Evolutionary conservation across 2,113 vertebrate genomes (phyloP).

Genomic region (Salminus brasiliensis): DNA sequence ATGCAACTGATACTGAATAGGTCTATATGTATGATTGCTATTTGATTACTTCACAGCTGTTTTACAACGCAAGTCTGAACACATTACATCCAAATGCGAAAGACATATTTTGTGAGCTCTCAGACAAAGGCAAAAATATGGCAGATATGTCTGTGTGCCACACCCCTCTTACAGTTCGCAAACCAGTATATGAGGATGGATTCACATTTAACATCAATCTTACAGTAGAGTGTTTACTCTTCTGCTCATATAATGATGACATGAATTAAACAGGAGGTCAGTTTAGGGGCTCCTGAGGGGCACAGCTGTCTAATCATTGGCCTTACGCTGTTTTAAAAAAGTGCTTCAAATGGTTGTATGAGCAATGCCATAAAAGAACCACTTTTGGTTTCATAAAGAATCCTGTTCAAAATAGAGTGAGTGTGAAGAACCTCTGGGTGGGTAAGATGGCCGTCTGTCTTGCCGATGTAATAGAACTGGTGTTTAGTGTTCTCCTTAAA

Average conservation of each 20-base stretch:
- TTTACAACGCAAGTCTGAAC: not conserved
- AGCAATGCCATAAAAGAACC: too few relatives aligned
- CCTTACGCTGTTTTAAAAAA: not conserved
- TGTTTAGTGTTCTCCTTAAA: too few relatives aligned
- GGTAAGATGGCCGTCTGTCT: too few relatives aligned
- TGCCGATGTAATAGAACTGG: too few relatives aligned
- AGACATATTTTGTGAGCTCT: not conserved
- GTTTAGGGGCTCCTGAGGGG: too few relatives aligned
- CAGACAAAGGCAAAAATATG: not conserved
- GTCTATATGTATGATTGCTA: not conserved
- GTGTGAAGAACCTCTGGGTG: too few relatives aligned
- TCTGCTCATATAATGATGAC: not conserved
- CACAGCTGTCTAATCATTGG: not conserved
- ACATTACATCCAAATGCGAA: too few relatives aligned
- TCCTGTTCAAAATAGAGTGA: too few relatives aligned
- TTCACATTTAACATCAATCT: slow-evolving; percentile 5
- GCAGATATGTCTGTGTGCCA: not conserved
- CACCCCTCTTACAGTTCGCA: not conserved
- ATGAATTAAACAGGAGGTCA: too few relatives aligned
- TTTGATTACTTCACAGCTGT: not conserved
- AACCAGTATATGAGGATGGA: not conserved
- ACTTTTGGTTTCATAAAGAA: too few relatives aligned
- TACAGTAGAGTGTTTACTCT: not conserved
- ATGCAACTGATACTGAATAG: too few relatives aligned
- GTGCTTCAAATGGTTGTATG: too few relatives aligned